Evolutionary conservation across 1,140 invertebrate genomes (phyloP), one percentile per base, ranked within the genome.

Genomic region (Antheraea pernyi): DNA sequence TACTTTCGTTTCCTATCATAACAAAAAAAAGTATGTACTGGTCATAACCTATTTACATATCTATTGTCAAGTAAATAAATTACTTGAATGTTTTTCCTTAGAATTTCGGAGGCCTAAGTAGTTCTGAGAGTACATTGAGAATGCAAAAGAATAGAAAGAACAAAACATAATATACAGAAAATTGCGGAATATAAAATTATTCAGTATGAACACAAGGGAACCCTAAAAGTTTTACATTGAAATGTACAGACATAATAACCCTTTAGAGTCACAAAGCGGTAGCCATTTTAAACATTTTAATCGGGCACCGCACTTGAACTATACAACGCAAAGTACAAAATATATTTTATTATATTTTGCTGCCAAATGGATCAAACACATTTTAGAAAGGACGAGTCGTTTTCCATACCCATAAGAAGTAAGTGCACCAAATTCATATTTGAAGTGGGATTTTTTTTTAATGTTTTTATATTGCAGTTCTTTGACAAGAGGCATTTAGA

Each of bases 401-500:
- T 74, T 59, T 80, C 76, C 72, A 78, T 78, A 10, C 68, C 78
- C 19, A 58, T 65, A 19, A 75, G 71, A 69, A 80, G 78, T 80
- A 72, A 80, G 74, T 74, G 48, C 0, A 30, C 22, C 22, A 30
- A 30, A 30, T 30, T 2, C 22, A 30, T 30, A 30, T 4, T 30
- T n/a, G n/a, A n/a, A n/a, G n/a, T n/a, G n/a, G n/a, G n/a, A n/a
- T n/a, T n/a, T n/a, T n/a, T n/a, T n/a, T n/a, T n/a, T n/a, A n/a
- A n/a, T n/a, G n/a, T n/a, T n/a, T n/a, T n/a, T n/a, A n/a, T n/a
- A n/a, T n/a, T n/a, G n/a, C n/a, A n/a, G n/a, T n/a, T 48, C 46
- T 48, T 48, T 48, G 46, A 48, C 13, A 48, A 48, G 7, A 48
- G 13, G 13, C 37, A 7, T 9, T 39, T 39, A 39, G 5, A 9